Conservation (phyloP, 2,888 invertebrate genomes). For the Drosophila sordidapex region DNA sequence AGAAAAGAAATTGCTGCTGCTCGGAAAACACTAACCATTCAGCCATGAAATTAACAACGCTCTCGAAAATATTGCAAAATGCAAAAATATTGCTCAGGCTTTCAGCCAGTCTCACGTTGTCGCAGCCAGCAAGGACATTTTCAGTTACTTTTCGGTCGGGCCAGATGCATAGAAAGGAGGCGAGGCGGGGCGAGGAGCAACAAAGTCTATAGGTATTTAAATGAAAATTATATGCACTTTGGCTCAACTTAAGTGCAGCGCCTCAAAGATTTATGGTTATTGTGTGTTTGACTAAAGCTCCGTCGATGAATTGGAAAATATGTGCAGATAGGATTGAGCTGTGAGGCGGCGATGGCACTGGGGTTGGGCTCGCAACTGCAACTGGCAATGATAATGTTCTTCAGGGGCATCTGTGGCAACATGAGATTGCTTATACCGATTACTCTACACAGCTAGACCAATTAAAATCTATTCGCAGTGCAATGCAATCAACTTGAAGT, state of each 20-base stretch:
- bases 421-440: conserved; percentile 38
- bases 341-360: background rate
- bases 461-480: conserved; percentile 57
- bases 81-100: conserved; percentile 75
- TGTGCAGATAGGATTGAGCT: conserved; percentile 23
- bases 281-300: conserved; percentile 39
- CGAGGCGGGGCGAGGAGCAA: conserved; percentile 3
- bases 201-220: conserved; percentile 68
- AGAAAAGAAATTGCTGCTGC: conserved; percentile 54
- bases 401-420: conserved; percentile 13
- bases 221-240: conserved; percentile 75
- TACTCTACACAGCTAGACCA: conserved; percentile 38
- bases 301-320: conserved; percentile 64
- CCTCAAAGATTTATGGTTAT: conserved; percentile 68
- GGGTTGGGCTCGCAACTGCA: background rate
- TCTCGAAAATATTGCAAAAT: conserved; percentile 78
- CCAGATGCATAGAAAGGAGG: conserved; percentile 18
- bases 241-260: conserved; percentile 54
- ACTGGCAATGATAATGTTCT: conserved; percentile 4
- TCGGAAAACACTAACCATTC: conserved; percentile 73
- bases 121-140: conserved; percentile 40
- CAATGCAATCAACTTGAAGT: conserved; percentile 55
- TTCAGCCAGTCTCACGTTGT: conserved; percentile 36
- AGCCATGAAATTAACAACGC: conserved; percentile 83
- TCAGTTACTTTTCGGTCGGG: conserved; percentile 24